phyloP scores from a whole-genome alignment of 2,888 invertebrate genomes.

The Drosophila siamana region DNA sequence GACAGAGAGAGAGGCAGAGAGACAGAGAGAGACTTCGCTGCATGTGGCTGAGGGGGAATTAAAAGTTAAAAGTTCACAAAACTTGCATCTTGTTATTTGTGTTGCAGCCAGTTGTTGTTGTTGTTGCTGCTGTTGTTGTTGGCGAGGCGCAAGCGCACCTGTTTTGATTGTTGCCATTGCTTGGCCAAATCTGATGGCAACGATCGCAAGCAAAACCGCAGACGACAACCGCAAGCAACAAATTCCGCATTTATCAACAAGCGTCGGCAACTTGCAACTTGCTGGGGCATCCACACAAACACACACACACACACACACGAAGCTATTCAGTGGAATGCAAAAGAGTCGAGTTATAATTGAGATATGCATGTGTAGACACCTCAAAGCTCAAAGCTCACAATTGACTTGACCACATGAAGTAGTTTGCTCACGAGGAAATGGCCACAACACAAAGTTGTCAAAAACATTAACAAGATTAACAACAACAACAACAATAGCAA shows the following conservation, averaged over 20 bases:
- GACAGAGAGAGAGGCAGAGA: slow-evolving; percentile 7
- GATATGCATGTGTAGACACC: slow-evolving; percentile 42
- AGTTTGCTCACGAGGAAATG: slow-evolving; percentile 39
- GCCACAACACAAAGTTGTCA: slow-evolving; percentile 31
- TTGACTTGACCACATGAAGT: slow-evolving; percentile 34
- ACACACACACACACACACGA: not conserved
- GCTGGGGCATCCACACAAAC: slow-evolving; percentile 38
- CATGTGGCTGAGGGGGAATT: not conserved
- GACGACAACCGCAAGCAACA: slow-evolving; percentile 53
- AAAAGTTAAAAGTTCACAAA: slow-evolving; percentile 65
- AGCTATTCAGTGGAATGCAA: slow-evolving; percentile 11
- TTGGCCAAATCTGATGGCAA: slow-evolving; percentile 52
- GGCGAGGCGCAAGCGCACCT: slow-evolving; percentile 55
- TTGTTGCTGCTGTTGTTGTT: slow-evolving; percentile 19
- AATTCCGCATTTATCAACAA: slow-evolving; percentile 63
- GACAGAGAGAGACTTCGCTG: not conserved
- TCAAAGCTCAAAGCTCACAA: slow-evolving; percentile 16
- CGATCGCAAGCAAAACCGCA: slow-evolving; percentile 52
- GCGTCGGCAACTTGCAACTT: slow-evolving; percentile 22
- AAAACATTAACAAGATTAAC: slow-evolving; percentile 35
- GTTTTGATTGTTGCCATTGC: slow-evolving; percentile 41
- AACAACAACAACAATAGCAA: slow-evolving; percentile 31
- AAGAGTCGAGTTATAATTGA: slow-evolving; percentile 45
- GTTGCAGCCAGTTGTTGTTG: no score
- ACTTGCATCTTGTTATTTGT: slow-evolving; percentile 58